Conservation (phyloP, 2,888 invertebrate species). For the Gisinianus flammeolus region DNA sequence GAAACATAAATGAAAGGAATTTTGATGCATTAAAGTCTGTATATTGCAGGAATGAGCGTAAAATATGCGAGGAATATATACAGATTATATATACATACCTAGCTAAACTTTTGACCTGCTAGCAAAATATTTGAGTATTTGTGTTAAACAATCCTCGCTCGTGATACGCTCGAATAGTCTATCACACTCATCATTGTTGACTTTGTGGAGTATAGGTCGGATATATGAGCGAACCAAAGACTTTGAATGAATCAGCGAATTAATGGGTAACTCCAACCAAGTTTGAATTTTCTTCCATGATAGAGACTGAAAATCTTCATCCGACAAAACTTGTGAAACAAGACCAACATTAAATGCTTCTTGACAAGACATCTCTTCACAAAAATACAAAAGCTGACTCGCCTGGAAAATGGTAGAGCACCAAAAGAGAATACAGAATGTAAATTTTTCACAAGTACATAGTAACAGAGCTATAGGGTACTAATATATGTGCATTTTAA, state of each 20-base stretch:
- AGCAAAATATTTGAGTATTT: too few species aligned
- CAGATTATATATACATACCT: too few species aligned
- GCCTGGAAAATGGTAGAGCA: constrained; percentile 63
- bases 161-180: constrained; percentile 65
- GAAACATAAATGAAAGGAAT: too few species aligned
- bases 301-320: constrained; percentile 67
- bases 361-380: constrained; percentile 75
- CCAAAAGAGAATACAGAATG: not conserved
- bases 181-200: constrained; percentile 72
- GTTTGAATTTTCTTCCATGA: constrained; percentile 63
- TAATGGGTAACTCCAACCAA: constrained; percentile 36
- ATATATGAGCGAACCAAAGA: constrained; percentile 69
- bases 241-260: constrained; percentile 73
- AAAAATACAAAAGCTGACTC: constrained; percentile 68
- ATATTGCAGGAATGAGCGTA: too few species aligned
- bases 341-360: constrained; percentile 81
- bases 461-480: not conserved
- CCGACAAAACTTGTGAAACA: constrained; percentile 78
- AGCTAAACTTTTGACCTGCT: too few species aligned
- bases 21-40: too few species aligned
- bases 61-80: too few species aligned
- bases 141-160: too few species aligned
- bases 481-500: not conserved
- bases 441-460: not conserved
- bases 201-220: constrained; percentile 68